phyloP scores from a whole-genome alignment of 2,888 invertebrate genomes.

The Onchidella celtica region DNA sequence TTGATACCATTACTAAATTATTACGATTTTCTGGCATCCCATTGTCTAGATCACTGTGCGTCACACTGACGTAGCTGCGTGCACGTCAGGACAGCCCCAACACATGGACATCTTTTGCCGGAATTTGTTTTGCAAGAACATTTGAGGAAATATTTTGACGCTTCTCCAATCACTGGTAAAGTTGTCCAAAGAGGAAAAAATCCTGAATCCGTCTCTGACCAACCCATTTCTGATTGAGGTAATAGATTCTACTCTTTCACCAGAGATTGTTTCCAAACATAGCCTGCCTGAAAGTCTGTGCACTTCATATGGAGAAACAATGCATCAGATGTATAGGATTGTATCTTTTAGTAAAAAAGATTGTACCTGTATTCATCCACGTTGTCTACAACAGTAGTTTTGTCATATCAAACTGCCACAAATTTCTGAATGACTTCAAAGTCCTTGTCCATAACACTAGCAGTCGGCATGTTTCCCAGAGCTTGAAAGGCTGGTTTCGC shows the following conservation, averaged over 20 bases:
- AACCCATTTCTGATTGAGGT: not conserved
- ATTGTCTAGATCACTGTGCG: not conserved
- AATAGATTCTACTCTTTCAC: not conserved
- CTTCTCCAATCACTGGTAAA: not conserved
- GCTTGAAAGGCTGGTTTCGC: not conserved
- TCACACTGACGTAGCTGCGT: not conserved
- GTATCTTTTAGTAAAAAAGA: not conserved
- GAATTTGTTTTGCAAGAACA: not conserved
- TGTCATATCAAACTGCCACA: not conserved
- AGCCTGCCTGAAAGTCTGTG: not conserved
- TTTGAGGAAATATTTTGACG: not conserved
- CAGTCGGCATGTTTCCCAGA: not conserved
- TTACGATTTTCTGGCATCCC: not conserved
- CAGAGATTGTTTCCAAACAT: not conserved
- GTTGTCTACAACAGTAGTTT: not conserved
- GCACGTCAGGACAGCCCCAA: not conserved
- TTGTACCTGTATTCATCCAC: not conserved
- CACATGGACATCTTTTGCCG: not conserved
- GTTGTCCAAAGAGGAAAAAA: not conserved
- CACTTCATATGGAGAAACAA: not conserved
- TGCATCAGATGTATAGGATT: not conserved
- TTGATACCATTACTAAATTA: too few species aligned
- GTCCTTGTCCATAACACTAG: not conserved
- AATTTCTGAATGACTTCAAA: not conserved
- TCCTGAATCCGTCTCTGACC: not conserved